Percentiles rank a stretch among this genome's conserved stretches.
Conservation (phyloP, 92 coral and sea anemone genomes). For the Porites rus region DNA sequence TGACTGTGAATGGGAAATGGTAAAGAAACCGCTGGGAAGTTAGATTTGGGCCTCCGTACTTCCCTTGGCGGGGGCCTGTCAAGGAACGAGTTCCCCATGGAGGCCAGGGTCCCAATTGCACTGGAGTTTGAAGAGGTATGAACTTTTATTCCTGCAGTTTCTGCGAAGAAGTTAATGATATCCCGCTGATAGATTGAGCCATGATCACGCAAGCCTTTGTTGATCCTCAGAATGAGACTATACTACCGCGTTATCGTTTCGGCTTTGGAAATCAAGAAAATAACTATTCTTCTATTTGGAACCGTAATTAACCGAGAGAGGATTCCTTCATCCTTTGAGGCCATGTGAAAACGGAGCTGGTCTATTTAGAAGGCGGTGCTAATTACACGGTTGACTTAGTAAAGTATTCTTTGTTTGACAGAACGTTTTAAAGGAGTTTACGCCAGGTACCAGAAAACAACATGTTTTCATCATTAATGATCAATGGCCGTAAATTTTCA, state of each 20-base stretch:
- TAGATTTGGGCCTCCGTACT: conserved; percentile 40
- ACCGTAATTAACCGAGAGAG: not conserved
- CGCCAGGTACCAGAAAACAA: conserved; percentile 61
- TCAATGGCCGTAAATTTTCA: not conserved
- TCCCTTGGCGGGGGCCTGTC: conserved; percentile 40
- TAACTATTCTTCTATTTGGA: not conserved
- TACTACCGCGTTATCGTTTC: too few relatives aligned
- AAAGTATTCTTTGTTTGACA: conserved; percentile 57
- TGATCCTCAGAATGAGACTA: not conserved
- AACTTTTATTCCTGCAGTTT: conserved; percentile 6
- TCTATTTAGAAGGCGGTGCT: conserved; percentile 26
- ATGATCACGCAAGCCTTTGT: not conserved
- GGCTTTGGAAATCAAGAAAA: not conserved
- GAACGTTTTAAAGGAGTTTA: conserved; percentile 24
- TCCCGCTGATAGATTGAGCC: not conserved
- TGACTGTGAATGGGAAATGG: conserved; percentile 32
- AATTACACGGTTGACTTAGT: conserved; percentile 87
- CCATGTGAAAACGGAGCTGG: not conserved
- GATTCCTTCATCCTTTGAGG: not conserved
- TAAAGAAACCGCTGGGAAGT: not conserved
- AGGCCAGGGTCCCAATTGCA: conserved; percentile 63
- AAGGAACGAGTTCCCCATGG: conserved; percentile 41
- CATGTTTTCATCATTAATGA: conserved; percentile 46
- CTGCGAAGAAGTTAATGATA: not conserved
- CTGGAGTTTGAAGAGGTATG: conserved; percentile 62